Evolutionary conservation across 2,888 invertebrate genomes (phyloP).

Genomic region (Brachylomia viminalis): DNA sequence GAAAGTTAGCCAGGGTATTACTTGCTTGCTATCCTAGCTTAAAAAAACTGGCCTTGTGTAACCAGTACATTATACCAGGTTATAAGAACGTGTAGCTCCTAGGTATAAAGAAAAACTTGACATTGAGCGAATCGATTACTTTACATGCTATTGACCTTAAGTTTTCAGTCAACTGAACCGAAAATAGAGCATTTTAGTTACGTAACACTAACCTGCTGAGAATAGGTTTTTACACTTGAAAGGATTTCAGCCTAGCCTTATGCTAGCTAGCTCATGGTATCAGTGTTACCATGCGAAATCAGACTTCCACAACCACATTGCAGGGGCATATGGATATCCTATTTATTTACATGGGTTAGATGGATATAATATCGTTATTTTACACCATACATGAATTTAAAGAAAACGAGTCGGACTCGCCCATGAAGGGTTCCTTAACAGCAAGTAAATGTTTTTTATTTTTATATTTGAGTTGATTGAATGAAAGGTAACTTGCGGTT

Average conservation of each 20-base stretch:
- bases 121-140: constrained; percentile 39
- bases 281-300: not conserved
- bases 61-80: too few species aligned
- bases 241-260: not conserved
- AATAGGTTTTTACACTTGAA: constrained; percentile 13
- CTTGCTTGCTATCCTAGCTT: too few species aligned
- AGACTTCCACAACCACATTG: not conserved
- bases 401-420: too few species aligned
- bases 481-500: too few species aligned
- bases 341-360: too few species aligned
- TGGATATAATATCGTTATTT: too few species aligned
- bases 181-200: constrained; percentile 10
- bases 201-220: not conserved
- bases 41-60: too few species aligned
- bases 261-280: not conserved
- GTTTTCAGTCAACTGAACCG: constrained; percentile 24
- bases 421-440: too few species aligned
- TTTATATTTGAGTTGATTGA: too few species aligned
- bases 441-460: too few species aligned
- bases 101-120: constrained; percentile 22
- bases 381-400: too few species aligned
- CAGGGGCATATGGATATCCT: not conserved
- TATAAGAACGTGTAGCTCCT: not conserved
- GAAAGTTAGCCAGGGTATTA: too few species aligned
- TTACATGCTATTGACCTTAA: constrained; percentile 29